Conservation (phyloP, 2,797 vertebrate species). For the Rhabdomys pumilio region DNA sequence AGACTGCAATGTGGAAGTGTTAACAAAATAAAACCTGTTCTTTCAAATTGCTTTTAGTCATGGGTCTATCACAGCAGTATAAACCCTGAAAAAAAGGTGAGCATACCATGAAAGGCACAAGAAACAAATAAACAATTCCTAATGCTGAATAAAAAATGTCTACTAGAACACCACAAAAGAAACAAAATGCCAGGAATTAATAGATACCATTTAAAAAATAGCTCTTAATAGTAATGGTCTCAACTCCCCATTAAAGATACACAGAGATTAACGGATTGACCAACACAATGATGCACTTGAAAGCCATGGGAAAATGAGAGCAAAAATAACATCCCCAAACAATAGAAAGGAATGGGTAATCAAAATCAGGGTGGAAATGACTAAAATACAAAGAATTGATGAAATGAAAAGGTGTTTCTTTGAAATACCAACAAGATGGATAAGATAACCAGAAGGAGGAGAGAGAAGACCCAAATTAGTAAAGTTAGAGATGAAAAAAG, state of each 20-base stretch:
- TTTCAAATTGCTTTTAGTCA: neutral
- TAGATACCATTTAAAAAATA: neutral
- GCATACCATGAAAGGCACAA: neutral
- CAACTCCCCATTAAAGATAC: neutral
- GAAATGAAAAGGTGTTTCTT: neutral
- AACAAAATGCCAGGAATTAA: neutral
- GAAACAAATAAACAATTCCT: neutral
- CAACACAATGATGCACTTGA: neutral
- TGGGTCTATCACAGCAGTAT: neutral
- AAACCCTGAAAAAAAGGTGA: neutral
- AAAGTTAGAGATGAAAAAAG: neutral
- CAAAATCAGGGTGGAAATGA: neutral
- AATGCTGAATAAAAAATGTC: neutral
- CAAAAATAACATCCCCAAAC: neutral
- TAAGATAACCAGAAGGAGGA: neutral
- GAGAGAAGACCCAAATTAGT: neutral
- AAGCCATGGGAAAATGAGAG: neutral
- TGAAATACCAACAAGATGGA: neutral
- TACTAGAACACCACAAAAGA: neutral
- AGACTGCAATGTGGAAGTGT: neutral
- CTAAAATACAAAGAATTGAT: neutral
- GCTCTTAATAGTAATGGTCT: neutral
- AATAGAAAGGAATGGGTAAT: neutral
- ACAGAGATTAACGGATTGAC: neutral
- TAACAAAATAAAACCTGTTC: neutral